phyloP scores from a whole-genome alignment of 2,888 invertebrate genomes.

The Augiades crinisus region DNA sequence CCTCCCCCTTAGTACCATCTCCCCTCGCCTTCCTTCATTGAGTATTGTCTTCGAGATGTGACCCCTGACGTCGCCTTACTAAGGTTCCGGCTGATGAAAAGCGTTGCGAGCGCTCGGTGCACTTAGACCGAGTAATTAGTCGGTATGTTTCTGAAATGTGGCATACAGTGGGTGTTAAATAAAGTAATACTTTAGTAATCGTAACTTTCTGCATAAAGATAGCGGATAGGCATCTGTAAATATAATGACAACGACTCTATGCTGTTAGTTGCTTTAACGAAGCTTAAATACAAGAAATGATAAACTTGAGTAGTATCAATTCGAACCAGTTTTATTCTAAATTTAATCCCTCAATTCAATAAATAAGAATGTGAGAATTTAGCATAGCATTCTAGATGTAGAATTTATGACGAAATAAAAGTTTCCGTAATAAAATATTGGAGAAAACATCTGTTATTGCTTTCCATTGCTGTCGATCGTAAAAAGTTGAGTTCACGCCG shows the following conservation, averaged over 20 bases:
- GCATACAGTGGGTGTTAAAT: too few species aligned
- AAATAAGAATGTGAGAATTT: background rate
- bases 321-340: too few species aligned
- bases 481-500: background rate
- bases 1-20: slow-evolving; percentile 43
- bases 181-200: too few species aligned
- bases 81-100: slow-evolving; percentile 5
- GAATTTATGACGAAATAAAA: slow-evolving; percentile 22
- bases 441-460: slow-evolving; percentile 14
- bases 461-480: background rate
- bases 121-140: too few species aligned
- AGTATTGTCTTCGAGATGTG: slow-evolving; percentile 72
- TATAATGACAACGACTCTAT: too few species aligned
- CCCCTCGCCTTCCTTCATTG: slow-evolving; percentile 59
- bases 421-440: slow-evolving; percentile 11
- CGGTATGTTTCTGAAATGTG: too few species aligned
- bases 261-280: too few species aligned
- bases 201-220: too few species aligned
- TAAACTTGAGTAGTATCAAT: too few species aligned
- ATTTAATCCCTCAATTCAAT: background rate
- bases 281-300: too few species aligned
- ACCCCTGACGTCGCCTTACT: slow-evolving; percentile 49
- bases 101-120: background rate
- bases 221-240: too few species aligned
- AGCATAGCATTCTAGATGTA: slow-evolving; percentile 4